Percentiles rank a stretch among this genome's conserved stretches.
Conservation (phyloP, 2,888 invertebrate species). For the Drosophila mimica region DNA sequence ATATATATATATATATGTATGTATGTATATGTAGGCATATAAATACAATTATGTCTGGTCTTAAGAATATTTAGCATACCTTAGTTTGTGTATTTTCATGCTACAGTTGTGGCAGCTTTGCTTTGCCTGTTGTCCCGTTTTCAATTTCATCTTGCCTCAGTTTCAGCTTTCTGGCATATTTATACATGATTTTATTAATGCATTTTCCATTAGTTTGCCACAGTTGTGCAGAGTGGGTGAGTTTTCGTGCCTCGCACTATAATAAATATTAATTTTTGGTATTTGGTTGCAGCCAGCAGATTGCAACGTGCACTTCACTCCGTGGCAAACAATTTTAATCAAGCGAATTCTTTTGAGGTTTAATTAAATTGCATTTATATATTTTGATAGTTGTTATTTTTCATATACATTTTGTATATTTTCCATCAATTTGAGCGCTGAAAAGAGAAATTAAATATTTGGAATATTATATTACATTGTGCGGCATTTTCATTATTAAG, state of each 20-base stretch:
- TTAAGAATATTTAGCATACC: slow-evolving; percentile 23
- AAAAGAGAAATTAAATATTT: slow-evolving; percentile 44
- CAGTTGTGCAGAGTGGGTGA: slow-evolving; percentile 50
- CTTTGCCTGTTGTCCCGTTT: slow-evolving; percentile 14
- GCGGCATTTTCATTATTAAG: slow-evolving; percentile 27
- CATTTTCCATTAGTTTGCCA: slow-evolving; percentile 43
- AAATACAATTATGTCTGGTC: neutral
- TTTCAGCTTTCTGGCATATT: slow-evolving; percentile 33
- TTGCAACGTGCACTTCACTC: slow-evolving; percentile 15
- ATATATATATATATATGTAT: neutral
- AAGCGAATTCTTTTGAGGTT: slow-evolving; percentile 66
- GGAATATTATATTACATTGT: slow-evolving; percentile 42
- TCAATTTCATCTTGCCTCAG: slow-evolving; percentile 21
- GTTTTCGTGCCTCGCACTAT: slow-evolving; percentile 19
- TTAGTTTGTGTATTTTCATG: neutral
- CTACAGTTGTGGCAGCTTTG: slow-evolving; percentile 20
- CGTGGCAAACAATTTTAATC: slow-evolving; percentile 55
- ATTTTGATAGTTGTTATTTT: slow-evolving; percentile 22
- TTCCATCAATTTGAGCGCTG: slow-evolving; percentile 23
- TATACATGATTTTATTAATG: slow-evolving; percentile 45
- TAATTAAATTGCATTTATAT: slow-evolving; percentile 64
- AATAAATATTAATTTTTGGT: slow-evolving; percentile 14
- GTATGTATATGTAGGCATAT: neutral
- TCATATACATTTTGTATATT: neutral
- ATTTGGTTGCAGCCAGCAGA: slow-evolving; percentile 9